Evolutionary conservation across 2,113 vertebrate species (phyloP).

Genomic region (Psilopogon haemacephalus): DNA sequence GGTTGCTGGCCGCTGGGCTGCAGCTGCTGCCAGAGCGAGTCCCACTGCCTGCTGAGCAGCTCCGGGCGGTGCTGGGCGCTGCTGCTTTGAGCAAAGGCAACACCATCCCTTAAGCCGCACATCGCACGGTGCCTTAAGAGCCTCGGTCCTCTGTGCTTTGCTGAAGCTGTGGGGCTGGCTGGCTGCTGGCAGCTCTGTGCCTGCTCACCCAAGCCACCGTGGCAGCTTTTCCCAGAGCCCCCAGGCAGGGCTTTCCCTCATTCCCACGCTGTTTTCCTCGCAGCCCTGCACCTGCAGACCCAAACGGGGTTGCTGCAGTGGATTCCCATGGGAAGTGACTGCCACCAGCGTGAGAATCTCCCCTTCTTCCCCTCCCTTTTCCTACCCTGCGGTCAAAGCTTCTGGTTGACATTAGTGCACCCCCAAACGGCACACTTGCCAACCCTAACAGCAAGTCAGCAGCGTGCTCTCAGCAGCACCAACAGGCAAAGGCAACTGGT

Average conservation of each 20-base stretch:
- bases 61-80: neutral
- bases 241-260: neutral
- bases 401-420: neutral
- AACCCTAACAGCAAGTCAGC: neutral
- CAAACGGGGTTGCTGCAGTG: accelerated
- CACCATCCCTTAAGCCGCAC: neutral
- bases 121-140: slow-evolving; percentile 19
- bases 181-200: neutral
- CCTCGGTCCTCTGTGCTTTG: neutral
- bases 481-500: neutral
- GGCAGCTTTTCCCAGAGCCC: slow-evolving; percentile 40
- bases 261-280: slow-evolving; percentile 51
- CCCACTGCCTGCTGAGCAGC: neutral
- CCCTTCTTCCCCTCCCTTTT: neutral
- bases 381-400: neutral
- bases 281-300: slow-evolving; percentile 2
- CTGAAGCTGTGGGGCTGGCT: neutral
- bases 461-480: neutral
- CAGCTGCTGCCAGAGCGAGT: neutral
- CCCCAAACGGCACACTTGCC: neutral
- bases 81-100: neutral
- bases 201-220: neutral
- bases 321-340: slow-evolving; percentile 42
- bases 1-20: neutral
- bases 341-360: slow-evolving; percentile 19